Base-by-base conservation (phyloP, 2,888 invertebrate species). In the Acrocera orbiculus region DNA sequence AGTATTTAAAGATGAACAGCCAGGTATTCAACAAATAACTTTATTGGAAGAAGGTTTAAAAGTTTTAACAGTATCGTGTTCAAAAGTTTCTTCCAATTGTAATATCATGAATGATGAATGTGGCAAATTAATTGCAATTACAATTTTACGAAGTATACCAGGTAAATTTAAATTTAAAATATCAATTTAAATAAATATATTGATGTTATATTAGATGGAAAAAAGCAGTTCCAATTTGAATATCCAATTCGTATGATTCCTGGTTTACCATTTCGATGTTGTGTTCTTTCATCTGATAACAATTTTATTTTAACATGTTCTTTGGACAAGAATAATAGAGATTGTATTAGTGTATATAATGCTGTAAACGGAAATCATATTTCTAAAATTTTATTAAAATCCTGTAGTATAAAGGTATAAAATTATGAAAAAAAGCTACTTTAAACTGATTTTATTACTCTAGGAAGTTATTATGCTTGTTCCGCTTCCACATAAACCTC, bases 321-420 rank as follows among this genome's bases (percentile, higher is more conserved):
- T 1, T 74, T 85, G 1, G 92, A 90, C 48, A 83, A 83, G 49
- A 69, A 74, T 1, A 76, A 73, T 30, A 68, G 76, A 41, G 90
- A 90, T 52, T 81, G 81, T 35, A 62, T 93, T 2, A 76, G 77
- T 35, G 76, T 90, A 0, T 81, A 85, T 52, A 85, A 78, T 47
- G 79, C 82, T 0, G 73, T 75, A 40, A 85, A 75, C 27, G 92
- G 92, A 0, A 68, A 70, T 10, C 56, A 56, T 5, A 51, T 67
- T 4, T 57, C 66, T 9, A 63, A 62, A 43, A 61, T 68, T 35
- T 45, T 64, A 10, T 48, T 69, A 2, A 65, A 62, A 46, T 57
- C 58, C 7, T 65, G 66, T 40, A 56, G 58, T 15, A 65, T 68
- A 35, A 76, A 75, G 55, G 73, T 70, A 53, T 38, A 20, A 17